Evolutionary conservation across 1,140 invertebrate species (phyloP), one percentile per base, ranked within the genome.

Genomic region (Tachypleus tridentatus): DNA sequence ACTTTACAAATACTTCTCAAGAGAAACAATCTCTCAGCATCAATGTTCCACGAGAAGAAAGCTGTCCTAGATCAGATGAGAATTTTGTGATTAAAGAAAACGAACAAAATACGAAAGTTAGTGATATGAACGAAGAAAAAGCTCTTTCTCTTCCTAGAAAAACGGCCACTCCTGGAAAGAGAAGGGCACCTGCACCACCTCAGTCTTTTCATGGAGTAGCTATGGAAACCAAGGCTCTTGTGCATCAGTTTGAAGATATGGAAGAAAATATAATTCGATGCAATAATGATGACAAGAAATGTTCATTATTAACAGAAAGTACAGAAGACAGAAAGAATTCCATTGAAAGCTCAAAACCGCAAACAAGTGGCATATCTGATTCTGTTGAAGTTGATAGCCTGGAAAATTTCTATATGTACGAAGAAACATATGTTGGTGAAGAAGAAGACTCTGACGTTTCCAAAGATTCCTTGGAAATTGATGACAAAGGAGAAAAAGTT

Each of bases 401-500:
- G 10, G 10, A 10, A 57, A 10, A 10, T 11, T 57, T 11, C 9
- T 57, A 57, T 11, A 57, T 11, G 56, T 57, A 4, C 56, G 47
- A 53, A 57, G 53, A 57, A 6, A 5, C n/a, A 5, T 4, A 51
- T 47, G 48, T 53, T 4, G 61, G 62, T 0, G 60, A 66, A 29
- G 54, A 29, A 6, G 56, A 64, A 29, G 62, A 67, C 8, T 67
- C 65, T 54, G 65, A 67, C 49, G 62, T 67, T 10, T 67, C 65
- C 7, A 61, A 51, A 9, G 65, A 67, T 11, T 67, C 65, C 4
- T 52, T 67, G 7, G 65, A 67, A 53, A 7, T 61, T 3, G 51
- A 53, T 8, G 53, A 53, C 4, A 61, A 61, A 53, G 52, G 9
- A 47, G 51, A 8, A n/a, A 47, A 49, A 29, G 0, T 29, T 29